These are phyloP conservation scores for Aleiodes testaceus DNA, from an alignment of 2,888 invertebrate species.

Conservation along the genomic window DNA sequence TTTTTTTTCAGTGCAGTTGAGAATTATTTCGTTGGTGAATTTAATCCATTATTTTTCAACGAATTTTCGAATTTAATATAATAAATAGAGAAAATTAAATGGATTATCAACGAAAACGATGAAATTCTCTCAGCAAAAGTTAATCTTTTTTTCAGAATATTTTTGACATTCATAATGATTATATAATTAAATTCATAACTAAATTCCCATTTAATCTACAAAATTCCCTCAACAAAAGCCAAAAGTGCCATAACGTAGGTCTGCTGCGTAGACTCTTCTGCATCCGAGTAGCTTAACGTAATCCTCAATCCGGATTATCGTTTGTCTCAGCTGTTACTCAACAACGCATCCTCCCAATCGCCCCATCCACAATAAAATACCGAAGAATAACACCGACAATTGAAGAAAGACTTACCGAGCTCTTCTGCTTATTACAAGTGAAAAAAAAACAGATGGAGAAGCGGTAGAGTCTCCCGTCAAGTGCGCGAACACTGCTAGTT, in stretches of 20 bases:
- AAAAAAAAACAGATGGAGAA: neutral
- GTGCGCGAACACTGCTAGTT: too few relatives aligned
- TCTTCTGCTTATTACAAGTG: neutral
- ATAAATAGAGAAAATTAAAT: too few relatives aligned
- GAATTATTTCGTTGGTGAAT: neutral
- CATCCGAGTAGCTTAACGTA: constrained; percentile 63
- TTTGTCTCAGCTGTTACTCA: constrained; percentile 62
- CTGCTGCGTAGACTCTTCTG: constrained; percentile 22
- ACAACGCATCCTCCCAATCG: constrained; percentile 25
- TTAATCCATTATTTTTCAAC: too few relatives aligned
- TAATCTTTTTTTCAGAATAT: too few relatives aligned
- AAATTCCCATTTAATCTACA: neutral
- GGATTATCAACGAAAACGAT: too few relatives aligned
- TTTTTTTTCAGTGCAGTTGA: neutral
- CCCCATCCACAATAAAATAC: constrained; percentile 10
- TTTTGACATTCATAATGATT: too few relatives aligned
- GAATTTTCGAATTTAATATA: too few relatives aligned
- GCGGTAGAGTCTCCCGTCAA: too few relatives aligned
- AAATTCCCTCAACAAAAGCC: constrained; percentile 6
- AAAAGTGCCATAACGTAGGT: neutral
- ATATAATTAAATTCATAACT: too few relatives aligned
- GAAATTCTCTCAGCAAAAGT: too few relatives aligned
- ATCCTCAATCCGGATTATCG: constrained; percentile 72
- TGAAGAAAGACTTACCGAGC: too few relatives aligned
- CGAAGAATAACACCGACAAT: neutral